Evolutionary conservation across 2,888 invertebrate genomes (phyloP).

Genomic region (Eutolmus rufibarbis): DNA sequence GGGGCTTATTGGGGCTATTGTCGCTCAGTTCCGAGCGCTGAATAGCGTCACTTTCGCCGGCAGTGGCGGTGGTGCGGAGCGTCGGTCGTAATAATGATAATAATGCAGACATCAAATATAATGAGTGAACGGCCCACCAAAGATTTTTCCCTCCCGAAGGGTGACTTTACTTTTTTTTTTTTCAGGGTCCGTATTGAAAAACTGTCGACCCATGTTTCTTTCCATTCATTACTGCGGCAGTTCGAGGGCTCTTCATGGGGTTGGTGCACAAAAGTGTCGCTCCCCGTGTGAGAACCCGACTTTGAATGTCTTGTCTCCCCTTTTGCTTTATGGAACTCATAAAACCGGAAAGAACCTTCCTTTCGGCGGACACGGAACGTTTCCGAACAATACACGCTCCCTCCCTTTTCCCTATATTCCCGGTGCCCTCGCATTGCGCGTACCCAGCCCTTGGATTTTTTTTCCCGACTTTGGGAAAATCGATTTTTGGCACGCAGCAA

Average conservation of each 20-base stretch:
- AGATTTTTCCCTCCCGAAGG: constrained; percentile 8
- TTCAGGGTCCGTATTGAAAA: constrained; percentile 27
- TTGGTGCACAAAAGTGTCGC: constrained; percentile 31
- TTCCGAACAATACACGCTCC: constrained; percentile 20
- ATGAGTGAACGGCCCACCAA: constrained; percentile 23
- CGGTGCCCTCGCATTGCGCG: not conserved
- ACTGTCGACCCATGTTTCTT: constrained; percentile 39
- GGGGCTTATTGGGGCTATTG: constrained; percentile 25
- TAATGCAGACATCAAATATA: constrained; percentile 37
- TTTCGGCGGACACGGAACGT: constrained; percentile 22
- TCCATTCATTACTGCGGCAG: constrained; percentile 5
- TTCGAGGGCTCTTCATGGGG: constrained; percentile 30
- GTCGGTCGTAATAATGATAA: not conserved
- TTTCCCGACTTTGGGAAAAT: not conserved
- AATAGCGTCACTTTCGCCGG: constrained; percentile 18
- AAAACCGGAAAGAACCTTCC: constrained; percentile 38
- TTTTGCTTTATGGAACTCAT: constrained; percentile 29
- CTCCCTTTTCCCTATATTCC: not conserved
- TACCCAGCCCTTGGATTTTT: not conserved
- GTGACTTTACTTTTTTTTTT: not conserved
- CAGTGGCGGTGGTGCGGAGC: not conserved
- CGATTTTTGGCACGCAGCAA: constrained; percentile 27
- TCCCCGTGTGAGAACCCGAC: constrained; percentile 26
- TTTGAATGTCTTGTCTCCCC: constrained; percentile 29
- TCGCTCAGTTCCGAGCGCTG: not conserved